These are phyloP conservation scores for Brachynemurus nebulosus DNA, from an alignment of 2,888 invertebrate genomes.

Conservation along the genomic window DNA sequence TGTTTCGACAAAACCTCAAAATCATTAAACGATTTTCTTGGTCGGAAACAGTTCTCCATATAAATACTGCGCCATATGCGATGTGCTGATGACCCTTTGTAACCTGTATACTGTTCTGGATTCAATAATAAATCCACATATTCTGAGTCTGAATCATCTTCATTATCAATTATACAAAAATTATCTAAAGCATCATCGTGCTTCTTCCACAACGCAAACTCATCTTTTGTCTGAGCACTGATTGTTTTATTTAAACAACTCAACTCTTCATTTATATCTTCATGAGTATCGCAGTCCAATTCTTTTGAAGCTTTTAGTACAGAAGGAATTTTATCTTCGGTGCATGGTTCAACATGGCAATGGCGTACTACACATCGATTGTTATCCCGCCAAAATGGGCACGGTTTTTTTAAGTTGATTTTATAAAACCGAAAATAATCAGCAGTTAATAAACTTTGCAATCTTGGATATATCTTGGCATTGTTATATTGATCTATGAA, in stretches of 20 bases:
- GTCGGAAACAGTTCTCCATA: constrained; percentile 87
- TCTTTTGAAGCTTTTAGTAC: constrained; percentile 49
- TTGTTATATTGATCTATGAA: constrained; percentile 95
- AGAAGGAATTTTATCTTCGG: constrained; percentile 67
- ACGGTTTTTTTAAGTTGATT: constrained; percentile 58
- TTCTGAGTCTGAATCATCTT: constrained; percentile 71
- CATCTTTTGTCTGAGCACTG: constrained; percentile 73
- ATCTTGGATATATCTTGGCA: constrained; percentile 76
- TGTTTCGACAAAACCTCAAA: constrained; percentile 46
- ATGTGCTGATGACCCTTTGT: constrained; percentile 85
- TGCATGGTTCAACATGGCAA: constrained; percentile 83
- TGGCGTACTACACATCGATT: constrained; percentile 81
- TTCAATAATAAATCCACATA: constrained; percentile 92
- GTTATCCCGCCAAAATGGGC: constrained; percentile 94
- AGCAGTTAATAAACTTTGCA: constrained; percentile 75
- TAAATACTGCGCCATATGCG: constrained; percentile 96
- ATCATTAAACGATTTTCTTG: constrained; percentile 36
- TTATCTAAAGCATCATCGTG: constrained; percentile 87
- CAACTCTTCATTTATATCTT: constrained; percentile 56
- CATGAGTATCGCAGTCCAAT: constrained; percentile 21
- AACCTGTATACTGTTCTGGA: constrained; percentile 96
- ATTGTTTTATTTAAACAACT: constrained; percentile 80
- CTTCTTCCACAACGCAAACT: constrained; percentile 82
- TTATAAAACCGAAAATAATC: constrained; percentile 92
- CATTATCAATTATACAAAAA: constrained; percentile 82